Evolutionary conservation across 2,113 vertebrate genomes (phyloP).

Genomic region (Struthio camelus): DNA sequence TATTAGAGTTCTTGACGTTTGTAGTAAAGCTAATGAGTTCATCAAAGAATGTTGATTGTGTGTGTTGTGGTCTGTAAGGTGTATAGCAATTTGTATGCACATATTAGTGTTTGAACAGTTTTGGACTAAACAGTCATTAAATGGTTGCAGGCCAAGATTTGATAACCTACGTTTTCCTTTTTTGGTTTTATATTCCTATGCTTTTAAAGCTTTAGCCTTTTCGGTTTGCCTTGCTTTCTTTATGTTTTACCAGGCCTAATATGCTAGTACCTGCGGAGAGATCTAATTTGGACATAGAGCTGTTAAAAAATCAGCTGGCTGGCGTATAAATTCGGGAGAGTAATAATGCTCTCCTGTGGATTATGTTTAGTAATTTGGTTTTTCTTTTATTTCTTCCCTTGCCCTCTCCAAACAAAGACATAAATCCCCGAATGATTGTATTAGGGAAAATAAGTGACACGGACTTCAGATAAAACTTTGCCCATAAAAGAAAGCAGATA

Average conservation of each 20-base stretch:
- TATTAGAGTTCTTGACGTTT: background rate
- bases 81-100: rapidly evolving
- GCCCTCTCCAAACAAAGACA: background rate
- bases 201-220: background rate
- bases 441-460: background rate
- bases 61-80: background rate
- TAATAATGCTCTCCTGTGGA: background rate
- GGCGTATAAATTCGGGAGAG: background rate
- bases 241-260: background rate
- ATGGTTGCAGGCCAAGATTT: background rate
- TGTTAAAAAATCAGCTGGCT: background rate
- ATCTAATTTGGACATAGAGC: background rate
- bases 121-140: background rate
- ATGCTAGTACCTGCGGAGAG: background rate
- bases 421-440: background rate
- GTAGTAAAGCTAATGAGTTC: background rate
- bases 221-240: background rate
- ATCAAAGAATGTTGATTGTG: background rate
- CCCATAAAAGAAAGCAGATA: background rate
- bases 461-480: background rate
- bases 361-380: background rate
- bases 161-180: background rate
- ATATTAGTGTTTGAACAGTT: rapidly evolving
- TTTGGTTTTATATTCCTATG: rapidly evolving
- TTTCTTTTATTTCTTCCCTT: background rate